Evolutionary conservation across 2,113 vertebrate species (phyloP).

Genomic region (Cyprinus carpio): DNA sequence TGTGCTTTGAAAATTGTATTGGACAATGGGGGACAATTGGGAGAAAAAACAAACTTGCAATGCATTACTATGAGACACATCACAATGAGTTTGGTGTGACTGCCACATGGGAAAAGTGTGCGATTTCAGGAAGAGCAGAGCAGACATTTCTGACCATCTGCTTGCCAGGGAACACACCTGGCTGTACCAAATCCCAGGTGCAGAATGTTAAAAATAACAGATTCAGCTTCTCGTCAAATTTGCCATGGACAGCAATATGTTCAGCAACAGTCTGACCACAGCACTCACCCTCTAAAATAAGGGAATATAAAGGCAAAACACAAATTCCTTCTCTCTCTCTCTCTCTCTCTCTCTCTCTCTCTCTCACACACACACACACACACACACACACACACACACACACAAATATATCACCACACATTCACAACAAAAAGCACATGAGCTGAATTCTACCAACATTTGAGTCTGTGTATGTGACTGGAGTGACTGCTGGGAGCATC

Average conservation of each 20-base stretch:
- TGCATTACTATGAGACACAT: background rate
- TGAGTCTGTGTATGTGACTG: background rate
- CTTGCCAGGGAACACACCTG: slow-evolving; percentile 15
- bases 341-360: background rate
- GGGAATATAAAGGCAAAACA: background rate
- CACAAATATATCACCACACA: background rate
- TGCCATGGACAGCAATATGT: slow-evolving; percentile 2
- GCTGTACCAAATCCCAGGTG: background rate
- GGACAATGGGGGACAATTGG: no score
- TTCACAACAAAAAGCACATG: background rate
- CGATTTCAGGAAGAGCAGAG: background rate
- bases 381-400: background rate
- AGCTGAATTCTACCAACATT: background rate
- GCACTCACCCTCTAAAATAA: background rate
- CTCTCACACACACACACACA: background rate
- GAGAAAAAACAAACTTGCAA: no score
- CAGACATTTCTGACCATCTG: slow-evolving; percentile 30
- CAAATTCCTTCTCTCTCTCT: background rate
- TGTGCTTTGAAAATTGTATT: background rate
- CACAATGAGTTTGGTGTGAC: background rate
- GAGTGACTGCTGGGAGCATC: background rate
- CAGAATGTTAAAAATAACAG: slow-evolving; percentile 6
- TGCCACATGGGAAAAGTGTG: background rate
- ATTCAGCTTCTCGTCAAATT: slow-evolving; percentile 9
- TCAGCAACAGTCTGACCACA: background rate